phyloP scores from a whole-genome alignment of 1,140 invertebrate species.

The Brachionus asplanchnoidis region DNA sequence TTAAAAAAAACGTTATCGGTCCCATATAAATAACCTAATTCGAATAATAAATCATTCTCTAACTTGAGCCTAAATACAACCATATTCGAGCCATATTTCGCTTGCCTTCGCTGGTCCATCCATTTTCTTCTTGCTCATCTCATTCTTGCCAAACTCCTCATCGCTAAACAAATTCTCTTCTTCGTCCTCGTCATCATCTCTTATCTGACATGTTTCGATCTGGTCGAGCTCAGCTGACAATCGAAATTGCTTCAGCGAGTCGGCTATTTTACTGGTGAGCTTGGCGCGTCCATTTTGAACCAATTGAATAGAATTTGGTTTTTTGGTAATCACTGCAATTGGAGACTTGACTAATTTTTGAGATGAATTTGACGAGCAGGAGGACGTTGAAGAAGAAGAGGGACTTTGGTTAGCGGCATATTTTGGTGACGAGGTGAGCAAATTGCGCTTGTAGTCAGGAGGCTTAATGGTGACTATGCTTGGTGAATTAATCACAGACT shows the following conservation, averaged over 20 bases:
- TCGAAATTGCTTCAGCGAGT: slow-evolving; percentile 18
- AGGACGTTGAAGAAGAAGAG: slow-evolving; percentile 9
- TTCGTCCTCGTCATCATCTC: not conserved
- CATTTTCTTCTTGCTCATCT: not conserved
- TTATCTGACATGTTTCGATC: not conserved
- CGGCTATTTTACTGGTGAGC: not conserved
- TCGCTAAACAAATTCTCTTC: slow-evolving; percentile 28
- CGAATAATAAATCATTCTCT: slow-evolving; percentile 1
- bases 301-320: slow-evolving; percentile 30
- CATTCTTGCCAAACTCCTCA: not conserved
- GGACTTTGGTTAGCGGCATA: not conserved
- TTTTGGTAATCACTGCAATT: slow-evolving; percentile 25
- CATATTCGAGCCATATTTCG: slow-evolving; percentile 37
- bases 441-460: not conserved
- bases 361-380: slow-evolving; percentile 12
- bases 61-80: slow-evolving; percentile 3
- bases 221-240: not conserved
- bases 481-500: slow-evolving; percentile 11
- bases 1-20: not conserved
- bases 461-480: slow-evolving; percentile 23
- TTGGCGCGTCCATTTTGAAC: not conserved
- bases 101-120: not conserved
- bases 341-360: slow-evolving; percentile 5
- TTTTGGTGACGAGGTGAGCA: slow-evolving; percentile 1
- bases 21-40: not conserved